phyloP scores from a whole-genome alignment of 2,888 invertebrate species.

The Xylocampa areola region DNA sequence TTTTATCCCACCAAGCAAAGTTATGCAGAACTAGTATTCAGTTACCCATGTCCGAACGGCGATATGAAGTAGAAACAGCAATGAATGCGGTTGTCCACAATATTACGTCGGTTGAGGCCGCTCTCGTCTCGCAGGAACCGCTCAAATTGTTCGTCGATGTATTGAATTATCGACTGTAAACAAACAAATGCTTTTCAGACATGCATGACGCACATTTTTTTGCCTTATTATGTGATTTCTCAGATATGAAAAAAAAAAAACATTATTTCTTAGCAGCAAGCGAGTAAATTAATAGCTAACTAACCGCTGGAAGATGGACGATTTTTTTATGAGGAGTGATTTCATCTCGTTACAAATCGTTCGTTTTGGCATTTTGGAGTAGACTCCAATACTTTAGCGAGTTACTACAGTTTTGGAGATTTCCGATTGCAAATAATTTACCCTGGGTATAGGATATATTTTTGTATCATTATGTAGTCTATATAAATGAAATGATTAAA shows the following conservation, averaged over 20 bases:
- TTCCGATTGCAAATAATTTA: too few relatives aligned
- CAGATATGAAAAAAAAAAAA: background rate
- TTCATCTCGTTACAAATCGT: too few relatives aligned
- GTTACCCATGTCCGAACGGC: conserved; percentile 98
- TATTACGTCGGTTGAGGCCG: conserved; percentile 98
- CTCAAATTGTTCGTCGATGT: conserved; percentile 99
- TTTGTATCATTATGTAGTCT: too few relatives aligned
- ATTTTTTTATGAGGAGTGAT: too few relatives aligned
- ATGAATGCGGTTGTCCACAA: conserved; percentile 98
- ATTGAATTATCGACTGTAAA: conserved; percentile 95
- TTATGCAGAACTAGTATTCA: background rate
- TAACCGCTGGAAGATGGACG: too few relatives aligned
- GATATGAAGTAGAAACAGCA: conserved; percentile 99
- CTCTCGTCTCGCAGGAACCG: conserved; percentile 97
- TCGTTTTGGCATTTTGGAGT: too few relatives aligned
- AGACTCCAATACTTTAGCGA: too few relatives aligned
- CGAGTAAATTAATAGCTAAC: too few relatives aligned
- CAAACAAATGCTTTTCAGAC: conserved; percentile 39
- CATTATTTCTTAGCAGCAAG: background rate
- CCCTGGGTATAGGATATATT: too few relatives aligned
- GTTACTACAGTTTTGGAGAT: too few relatives aligned
- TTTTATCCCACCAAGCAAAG: background rate
- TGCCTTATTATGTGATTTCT: background rate
- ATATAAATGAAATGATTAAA: too few relatives aligned
- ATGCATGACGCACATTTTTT: conserved; percentile 19